phyloP scores from a whole-genome alignment of 1,140 invertebrate genomes.

The Tetranychus urticae region DNA sequence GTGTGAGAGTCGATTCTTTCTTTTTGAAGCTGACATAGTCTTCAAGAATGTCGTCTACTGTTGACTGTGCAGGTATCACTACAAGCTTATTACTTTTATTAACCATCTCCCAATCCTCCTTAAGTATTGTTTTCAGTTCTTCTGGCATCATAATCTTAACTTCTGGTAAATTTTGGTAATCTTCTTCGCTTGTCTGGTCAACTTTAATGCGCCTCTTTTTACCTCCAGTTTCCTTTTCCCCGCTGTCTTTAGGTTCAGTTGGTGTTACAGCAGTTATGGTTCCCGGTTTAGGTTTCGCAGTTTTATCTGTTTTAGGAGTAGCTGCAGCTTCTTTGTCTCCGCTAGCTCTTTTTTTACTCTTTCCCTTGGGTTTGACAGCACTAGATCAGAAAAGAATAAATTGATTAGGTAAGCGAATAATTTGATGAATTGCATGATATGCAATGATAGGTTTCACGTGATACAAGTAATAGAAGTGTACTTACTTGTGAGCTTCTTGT shows the following conservation, averaged over 20 bases:
- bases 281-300: neutral
- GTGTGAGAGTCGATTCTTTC: slow-evolving; percentile 39
- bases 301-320: neutral
- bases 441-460: no score
- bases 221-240: neutral
- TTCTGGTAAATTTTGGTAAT: slow-evolving; percentile 14
- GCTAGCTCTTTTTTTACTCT: neutral
- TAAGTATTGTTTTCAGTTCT: slow-evolving; percentile 68
- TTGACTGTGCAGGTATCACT: slow-evolving; percentile 55
- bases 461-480: neutral
- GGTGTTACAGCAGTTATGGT: neutral
- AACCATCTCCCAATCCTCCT: slow-evolving; percentile 87
- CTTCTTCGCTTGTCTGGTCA: slow-evolving; percentile 8
- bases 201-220: neutral
- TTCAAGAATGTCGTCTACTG: slow-evolving; percentile 61
- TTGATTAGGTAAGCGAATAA: no score
- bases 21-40: slow-evolving; percentile 69
- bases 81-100: slow-evolving; percentile 62
- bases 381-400: no score
- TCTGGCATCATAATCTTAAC: slow-evolving; percentile 78
- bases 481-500: slow-evolving; percentile 35
- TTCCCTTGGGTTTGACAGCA: no score
- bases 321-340: neutral
- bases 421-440: no score
- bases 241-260: neutral